Conservation (phyloP, 2,797 vertebrate genomes). For the Linurgus olivaceus region DNA sequence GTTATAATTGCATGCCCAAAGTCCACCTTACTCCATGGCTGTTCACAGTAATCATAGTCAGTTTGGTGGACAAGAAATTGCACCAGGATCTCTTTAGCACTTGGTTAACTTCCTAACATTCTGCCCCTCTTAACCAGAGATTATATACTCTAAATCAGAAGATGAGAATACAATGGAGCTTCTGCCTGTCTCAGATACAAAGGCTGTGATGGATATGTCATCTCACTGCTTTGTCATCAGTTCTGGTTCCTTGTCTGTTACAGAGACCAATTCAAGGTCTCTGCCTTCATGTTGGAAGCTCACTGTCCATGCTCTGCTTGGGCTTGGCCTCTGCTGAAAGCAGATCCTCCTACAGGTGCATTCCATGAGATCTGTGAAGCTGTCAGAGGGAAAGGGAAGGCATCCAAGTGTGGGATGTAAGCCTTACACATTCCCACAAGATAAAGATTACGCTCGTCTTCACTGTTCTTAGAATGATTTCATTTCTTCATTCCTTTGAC, state of each 20-base stretch:
- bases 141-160: not conserved
- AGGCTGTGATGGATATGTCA: not conserved
- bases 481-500: not conserved
- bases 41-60: not conserved
- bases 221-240: not conserved
- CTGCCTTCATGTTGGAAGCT: not conserved
- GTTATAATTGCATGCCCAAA: not conserved
- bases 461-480: not conserved
- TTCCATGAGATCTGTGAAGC: not conserved
- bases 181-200: not conserved
- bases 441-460: conserved; percentile 12
- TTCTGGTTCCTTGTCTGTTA: not conserved
- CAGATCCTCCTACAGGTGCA: conserved; percentile 22
- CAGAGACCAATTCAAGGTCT: not conserved
- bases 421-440: not conserved
- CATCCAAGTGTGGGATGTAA: not conserved
- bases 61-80: not conserved
- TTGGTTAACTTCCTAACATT: not conserved
- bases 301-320: not conserved
- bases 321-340: not conserved
- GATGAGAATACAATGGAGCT: not conserved
- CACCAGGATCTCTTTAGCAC: not conserved
- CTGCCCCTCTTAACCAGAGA: not conserved
- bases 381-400: not conserved
- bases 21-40: not conserved